Conservation (phyloP, 2,797 vertebrate genomes). For the Anas georgica region DNA sequence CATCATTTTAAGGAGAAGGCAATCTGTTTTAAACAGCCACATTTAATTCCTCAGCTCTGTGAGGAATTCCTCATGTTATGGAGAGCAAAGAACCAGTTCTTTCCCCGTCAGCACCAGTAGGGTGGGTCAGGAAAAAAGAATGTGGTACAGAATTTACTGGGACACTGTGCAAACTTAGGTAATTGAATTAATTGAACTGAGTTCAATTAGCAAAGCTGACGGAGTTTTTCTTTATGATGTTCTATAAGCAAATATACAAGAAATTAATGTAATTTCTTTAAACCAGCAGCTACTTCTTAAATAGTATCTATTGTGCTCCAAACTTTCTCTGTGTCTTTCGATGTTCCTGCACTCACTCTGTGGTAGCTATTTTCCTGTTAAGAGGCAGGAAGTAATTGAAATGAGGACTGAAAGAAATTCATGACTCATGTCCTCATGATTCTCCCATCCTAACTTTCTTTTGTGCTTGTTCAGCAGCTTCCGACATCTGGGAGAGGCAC, state of each 20-base stretch:
- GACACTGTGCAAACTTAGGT: not conserved
- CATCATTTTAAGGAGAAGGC: conserved; percentile 55
- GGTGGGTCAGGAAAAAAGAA: conserved; percentile 33
- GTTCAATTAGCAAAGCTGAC: not conserved
- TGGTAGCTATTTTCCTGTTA: conserved; percentile 58
- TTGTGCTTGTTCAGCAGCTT: conserved; percentile 51
- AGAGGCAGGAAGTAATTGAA: conserved; percentile 44
- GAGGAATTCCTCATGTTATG: conserved; percentile 18
- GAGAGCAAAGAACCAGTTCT: conserved; percentile 22
- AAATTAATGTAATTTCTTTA: conserved; percentile 1
- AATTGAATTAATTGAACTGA: not conserved
- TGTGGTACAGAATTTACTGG: not conserved
- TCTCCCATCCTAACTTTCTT: conserved; percentile 11
- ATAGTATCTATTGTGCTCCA: conserved; percentile 16
- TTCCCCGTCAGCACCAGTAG: not conserved
- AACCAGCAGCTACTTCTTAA: conserved; percentile 1
- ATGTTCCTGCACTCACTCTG: conserved; percentile 22
- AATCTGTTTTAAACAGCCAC: conserved; percentile 53
- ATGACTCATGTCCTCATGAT: conserved; percentile 55
- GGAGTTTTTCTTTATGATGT: conserved; percentile 13
- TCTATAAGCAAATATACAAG: not conserved
- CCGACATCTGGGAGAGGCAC: not conserved
- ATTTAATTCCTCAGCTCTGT: conserved; percentile 51
- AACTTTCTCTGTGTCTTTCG: not conserved
- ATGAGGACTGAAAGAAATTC: conserved; percentile 37